These are phyloP conservation scores for Prochilodus magdalenae DNA, from an alignment of 2,113 vertebrate genomes.

Conservation along the genomic window DNA sequence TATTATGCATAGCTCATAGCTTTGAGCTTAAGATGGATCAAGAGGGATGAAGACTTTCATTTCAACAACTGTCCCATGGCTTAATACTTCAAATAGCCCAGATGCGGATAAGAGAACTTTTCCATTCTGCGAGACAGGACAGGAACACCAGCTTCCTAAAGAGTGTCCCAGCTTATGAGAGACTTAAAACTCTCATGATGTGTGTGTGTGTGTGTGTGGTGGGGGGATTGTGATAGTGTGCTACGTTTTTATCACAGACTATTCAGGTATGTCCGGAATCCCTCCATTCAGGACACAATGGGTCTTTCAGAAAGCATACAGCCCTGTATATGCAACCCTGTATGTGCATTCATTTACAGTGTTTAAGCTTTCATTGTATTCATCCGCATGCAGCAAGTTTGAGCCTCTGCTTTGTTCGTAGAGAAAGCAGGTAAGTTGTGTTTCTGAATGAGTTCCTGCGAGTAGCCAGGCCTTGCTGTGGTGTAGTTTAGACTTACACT, in stretches of 20 bases:
- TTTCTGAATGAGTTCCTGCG: constrained; percentile 12
- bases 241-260: constrained; percentile 18
- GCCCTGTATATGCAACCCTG: not conserved
- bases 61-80: no score
- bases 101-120: no score
- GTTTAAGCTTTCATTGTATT: not conserved
- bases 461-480: not conserved
- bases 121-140: no score
- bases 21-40: no score
- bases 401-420: constrained; percentile 7
- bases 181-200: not conserved
- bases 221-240: not conserved
- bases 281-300: constrained; percentile 21
- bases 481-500: constrained; percentile 14
- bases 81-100: no score
- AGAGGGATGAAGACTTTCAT: no score
- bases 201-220: constrained; percentile 20
- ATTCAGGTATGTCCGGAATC: constrained; percentile 32
- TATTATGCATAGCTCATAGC: no score
- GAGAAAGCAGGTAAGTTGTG: constrained; percentile 29
- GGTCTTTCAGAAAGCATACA: constrained; percentile 26
- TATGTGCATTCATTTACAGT: constrained; percentile 15
- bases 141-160: not conserved
- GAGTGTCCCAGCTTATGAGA: not conserved
- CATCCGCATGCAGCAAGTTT: not conserved